Percentiles rank a stretch among this genome's conserved stretches.
phyloP scores from a whole-genome alignment of 2,113 vertebrate genomes.

The Cebidichthys violaceus region DNA sequence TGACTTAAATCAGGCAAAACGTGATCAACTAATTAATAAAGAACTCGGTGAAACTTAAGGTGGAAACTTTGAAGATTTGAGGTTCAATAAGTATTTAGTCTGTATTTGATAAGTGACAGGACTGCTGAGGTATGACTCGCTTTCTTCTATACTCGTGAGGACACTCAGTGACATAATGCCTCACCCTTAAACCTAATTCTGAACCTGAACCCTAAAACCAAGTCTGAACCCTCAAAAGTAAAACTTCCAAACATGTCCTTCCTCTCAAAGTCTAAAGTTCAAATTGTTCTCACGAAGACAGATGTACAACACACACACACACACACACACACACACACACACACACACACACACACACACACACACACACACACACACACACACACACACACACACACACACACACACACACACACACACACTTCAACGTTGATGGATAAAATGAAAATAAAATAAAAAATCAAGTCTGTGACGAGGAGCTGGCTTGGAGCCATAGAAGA shows the following conservation, averaged over 20 bases:
- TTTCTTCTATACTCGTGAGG: neutral
- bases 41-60: neutral
- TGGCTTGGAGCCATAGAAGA: slow-evolving; percentile 70
- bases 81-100: neutral
- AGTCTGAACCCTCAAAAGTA: too few relatives aligned
- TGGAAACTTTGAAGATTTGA: neutral
- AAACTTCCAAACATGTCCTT: neutral
- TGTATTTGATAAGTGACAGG: neutral
- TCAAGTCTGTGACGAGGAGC: neutral
- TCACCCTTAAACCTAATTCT: neutral
- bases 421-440: neutral
- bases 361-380: slow-evolving; percentile 8
- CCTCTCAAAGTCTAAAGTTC: too few relatives aligned
- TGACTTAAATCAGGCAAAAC: neutral
- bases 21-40: neutral
- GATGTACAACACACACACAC: neutral
- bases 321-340: slow-evolving; percentile 8
- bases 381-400: slow-evolving; percentile 8
- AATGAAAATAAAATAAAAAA: neutral
- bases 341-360: slow-evolving; percentile 3
- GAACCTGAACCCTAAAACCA: neutral
- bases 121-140: neutral
- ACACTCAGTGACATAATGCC: neutral
- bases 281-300: slow-evolving; percentile 2
- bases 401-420: slow-evolving; percentile 8